These are phyloP conservation scores for Acleris literana DNA, from an alignment of 2,888 invertebrate species.

Conservation along the genomic window DNA sequence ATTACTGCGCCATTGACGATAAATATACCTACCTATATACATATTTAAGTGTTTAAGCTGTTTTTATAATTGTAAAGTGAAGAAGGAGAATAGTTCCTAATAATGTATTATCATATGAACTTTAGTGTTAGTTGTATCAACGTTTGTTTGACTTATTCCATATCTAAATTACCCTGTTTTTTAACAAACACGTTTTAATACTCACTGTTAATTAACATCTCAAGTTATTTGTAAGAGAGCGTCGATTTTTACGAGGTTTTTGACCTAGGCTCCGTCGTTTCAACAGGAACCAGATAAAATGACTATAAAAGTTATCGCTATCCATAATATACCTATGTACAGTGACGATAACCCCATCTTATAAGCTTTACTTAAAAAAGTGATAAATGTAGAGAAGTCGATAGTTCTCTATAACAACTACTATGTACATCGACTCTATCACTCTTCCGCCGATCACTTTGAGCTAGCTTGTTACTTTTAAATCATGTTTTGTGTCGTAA, in stretches of 20 bases:
- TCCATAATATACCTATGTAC: constrained; percentile 44
- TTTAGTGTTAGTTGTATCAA: background rate
- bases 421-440: too few species aligned
- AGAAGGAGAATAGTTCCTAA: background rate
- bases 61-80: too few species aligned
- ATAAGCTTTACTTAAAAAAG: constrained; percentile 33
- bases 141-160: background rate
- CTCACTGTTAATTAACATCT: constrained; percentile 16
- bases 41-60: too few species aligned
- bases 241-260: constrained; percentile 67
- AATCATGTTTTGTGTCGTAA: too few species aligned
- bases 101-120: background rate
- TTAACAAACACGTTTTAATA: constrained; percentile 18
- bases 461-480: too few species aligned
- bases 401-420: background rate
- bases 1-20: constrained; percentile 17
- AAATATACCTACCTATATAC: constrained; percentile 1
- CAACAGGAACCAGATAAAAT: constrained; percentile 59
- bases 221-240: constrained; percentile 10
- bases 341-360: constrained; percentile 58
- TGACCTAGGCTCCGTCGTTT: constrained; percentile 60
- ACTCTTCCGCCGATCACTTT: too few species aligned
- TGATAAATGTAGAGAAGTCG: background rate
- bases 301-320: constrained; percentile 55
- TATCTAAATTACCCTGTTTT: constrained; percentile 33